These are phyloP conservation scores for Amphiduros pacificus DNA, from an alignment of 2,888 invertebrate genomes.

Conservation along the genomic window DNA sequence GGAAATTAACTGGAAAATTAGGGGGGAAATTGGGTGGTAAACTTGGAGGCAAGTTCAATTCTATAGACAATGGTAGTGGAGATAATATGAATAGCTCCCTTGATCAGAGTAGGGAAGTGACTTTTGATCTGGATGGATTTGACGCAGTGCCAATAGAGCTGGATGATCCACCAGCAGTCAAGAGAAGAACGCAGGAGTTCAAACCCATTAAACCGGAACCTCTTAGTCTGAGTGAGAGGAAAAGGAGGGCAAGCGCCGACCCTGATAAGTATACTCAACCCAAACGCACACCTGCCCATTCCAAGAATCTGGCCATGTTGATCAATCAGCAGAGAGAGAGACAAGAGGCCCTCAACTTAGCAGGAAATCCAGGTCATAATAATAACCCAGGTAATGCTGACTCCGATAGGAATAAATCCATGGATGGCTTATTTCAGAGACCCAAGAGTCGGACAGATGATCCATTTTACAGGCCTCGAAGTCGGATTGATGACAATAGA, in stretches of 20 bases:
- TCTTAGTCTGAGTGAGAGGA: constrained; percentile 19
- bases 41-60: too few relatives aligned
- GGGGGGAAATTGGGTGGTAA: too few relatives aligned
- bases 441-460: constrained; percentile 7
- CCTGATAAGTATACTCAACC: constrained; percentile 29
- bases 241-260: constrained; percentile 31
- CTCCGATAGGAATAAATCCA: constrained; percentile 28
- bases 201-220: constrained; percentile 11
- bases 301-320: background rate
- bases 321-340: too few relatives aligned
- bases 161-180: background rate
- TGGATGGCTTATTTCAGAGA: constrained; percentile 17
- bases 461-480: constrained; percentile 34
- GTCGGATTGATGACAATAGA: constrained; percentile 37
- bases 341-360: background rate
- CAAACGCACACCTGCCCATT: constrained; percentile 8
- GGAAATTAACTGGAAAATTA: too few relatives aligned
- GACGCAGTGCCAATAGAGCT: too few relatives aligned
- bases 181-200: too few relatives aligned
- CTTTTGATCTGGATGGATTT: background rate
- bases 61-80: background rate
- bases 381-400: constrained; percentile 32
- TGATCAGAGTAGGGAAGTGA: too few relatives aligned
- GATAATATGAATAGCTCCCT: too few relatives aligned
- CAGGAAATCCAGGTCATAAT: background rate